Conservation (phyloP, 2,888 invertebrate genomes). For the Idaea biselata region DNA sequence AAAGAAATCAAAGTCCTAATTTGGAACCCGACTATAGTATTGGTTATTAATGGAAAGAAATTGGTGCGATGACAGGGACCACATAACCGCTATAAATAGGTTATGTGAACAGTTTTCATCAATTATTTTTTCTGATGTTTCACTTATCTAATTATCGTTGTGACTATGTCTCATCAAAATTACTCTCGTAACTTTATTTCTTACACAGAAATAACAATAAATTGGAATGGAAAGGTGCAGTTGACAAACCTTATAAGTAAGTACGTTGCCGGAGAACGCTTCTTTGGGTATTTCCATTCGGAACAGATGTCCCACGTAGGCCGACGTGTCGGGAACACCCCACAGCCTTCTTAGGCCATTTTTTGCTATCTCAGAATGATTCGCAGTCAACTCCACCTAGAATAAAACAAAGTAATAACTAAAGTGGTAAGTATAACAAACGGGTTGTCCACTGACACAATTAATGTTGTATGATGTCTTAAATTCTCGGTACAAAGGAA, state of each 20-base stretch:
- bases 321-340: constrained; percentile 83
- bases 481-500: background rate
- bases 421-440: background rate
- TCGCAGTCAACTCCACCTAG: constrained; percentile 71
- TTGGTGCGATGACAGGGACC: background rate
- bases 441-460: background rate
- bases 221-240: too few relatives aligned
- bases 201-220: too few relatives aligned
- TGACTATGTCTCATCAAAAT: too few relatives aligned
- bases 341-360: constrained; percentile 77
- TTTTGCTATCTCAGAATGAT: constrained; percentile 72
- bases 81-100: background rate
- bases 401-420: constrained; percentile 27
- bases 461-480: background rate
- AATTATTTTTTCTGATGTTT: too few relatives aligned
- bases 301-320: constrained; percentile 86
- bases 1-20: background rate
- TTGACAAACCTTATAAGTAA: constrained; percentile 84
- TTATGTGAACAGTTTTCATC: background rate
- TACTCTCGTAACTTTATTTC: too few relatives aligned
- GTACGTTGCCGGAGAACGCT: constrained; percentile 84
- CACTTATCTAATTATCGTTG: too few relatives aligned
- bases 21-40: background rate
- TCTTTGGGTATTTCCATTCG: constrained; percentile 86
- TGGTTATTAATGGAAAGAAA: background rate